Conservation (phyloP, 2,113 vertebrate species). For the Galbula dea region DNA sequence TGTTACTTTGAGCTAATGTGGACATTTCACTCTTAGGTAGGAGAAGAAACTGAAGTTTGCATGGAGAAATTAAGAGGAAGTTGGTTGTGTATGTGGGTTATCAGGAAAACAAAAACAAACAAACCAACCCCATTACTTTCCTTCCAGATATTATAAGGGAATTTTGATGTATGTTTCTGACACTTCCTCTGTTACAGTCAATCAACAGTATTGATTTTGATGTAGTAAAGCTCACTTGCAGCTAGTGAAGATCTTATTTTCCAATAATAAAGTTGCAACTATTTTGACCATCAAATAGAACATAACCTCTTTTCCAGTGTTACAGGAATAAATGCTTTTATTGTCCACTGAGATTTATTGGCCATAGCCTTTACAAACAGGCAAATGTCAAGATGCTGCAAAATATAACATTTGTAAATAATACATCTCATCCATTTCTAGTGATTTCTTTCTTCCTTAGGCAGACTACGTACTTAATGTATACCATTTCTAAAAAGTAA, state of each 20-base stretch:
- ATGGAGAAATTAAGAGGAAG: background rate
- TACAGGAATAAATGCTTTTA: background rate
- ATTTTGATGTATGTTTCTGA: background rate
- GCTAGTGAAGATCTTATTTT: background rate
- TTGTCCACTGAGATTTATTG: slow-evolving; percentile 1
- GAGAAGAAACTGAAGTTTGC: background rate
- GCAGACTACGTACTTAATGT: background rate
- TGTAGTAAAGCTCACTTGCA: background rate
- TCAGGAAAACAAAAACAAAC: background rate
- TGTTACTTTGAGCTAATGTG: background rate
- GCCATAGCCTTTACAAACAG: slow-evolving; percentile 30
- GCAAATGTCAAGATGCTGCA: slow-evolving; percentile 57
- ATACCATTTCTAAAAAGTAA: background rate
- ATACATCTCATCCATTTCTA: slow-evolving; percentile 35
- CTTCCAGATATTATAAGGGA: background rate
- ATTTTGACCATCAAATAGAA: background rate
- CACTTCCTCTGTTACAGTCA: background rate
- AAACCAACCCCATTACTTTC: background rate
- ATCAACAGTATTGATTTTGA: background rate
- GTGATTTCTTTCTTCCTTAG: slow-evolving; percentile 8
- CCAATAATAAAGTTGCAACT: slow-evolving; percentile 11
- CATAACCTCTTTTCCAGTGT: background rate
- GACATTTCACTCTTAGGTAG: background rate
- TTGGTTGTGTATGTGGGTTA: background rate
- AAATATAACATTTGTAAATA: slow-evolving; percentile 57